These are phyloP conservation scores for Pempheris klunzingeri DNA, from an alignment of 2,797 vertebrate genomes.

Conservation along the genomic window DNA sequence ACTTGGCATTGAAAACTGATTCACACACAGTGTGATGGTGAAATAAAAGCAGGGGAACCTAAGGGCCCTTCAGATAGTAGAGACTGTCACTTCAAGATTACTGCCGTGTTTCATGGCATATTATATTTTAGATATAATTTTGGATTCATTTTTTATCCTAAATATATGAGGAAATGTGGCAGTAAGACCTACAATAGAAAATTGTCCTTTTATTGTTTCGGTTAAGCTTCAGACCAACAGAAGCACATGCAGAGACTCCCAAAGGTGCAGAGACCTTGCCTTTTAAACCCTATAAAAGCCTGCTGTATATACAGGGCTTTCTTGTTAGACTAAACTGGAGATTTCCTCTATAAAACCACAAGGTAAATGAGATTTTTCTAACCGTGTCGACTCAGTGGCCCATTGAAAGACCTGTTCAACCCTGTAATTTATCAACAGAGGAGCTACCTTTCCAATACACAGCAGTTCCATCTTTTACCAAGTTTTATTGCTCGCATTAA, in stretches of 20 bases:
- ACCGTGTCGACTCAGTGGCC: neutral
- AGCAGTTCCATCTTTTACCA: conserved; percentile 1
- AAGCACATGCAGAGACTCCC: neutral
- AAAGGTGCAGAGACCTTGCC: neutral
- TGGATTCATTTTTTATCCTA: too few species aligned
- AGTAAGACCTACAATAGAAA: neutral
- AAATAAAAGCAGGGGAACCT: neutral
- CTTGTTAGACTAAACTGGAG: neutral
- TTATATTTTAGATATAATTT: neutral
- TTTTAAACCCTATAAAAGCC: neutral
- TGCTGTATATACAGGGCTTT: neutral
- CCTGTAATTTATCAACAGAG: neutral
- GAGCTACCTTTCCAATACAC: neutral
- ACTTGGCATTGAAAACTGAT: conserved; percentile 17
- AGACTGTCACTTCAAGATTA: neutral
- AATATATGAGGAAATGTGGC: too few species aligned
- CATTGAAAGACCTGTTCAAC: neutral
- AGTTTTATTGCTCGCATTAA: conserved; percentile 37
- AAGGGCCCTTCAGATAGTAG: neutral
- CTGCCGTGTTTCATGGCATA: neutral
- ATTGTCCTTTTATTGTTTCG: neutral
- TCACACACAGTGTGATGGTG: too few species aligned
- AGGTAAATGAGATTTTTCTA: conserved; percentile 32
- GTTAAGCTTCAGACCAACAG: neutral
- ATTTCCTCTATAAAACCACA: conserved; percentile 19